Base-by-base conservation (phyloP, 2,797 vertebrate species). In the Diglossa cyanea region DNA sequence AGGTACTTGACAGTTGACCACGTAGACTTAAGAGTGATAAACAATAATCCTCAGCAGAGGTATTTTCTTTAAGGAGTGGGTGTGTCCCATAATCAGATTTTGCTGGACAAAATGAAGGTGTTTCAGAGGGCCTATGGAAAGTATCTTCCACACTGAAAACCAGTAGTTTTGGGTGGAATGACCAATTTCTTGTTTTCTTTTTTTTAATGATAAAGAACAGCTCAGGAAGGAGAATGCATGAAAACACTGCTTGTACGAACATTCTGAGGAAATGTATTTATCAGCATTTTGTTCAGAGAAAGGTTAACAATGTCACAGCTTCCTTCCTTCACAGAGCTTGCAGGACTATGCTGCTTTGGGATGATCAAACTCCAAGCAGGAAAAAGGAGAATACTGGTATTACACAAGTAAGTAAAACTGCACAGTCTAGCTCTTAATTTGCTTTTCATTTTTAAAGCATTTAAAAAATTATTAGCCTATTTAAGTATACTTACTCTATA, bases 401-500 rank as follows among this genome's bases (percentile, higher is more conserved):
- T 37, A 40, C 13, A 71, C 8, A 73, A 7, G 13, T 53, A 89
- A 79, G 39, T 77, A 85, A 61, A 85, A 45, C 26, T 40, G 18
- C 13, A 37, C 3, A 16, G 15, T 60, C 48, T 67, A 39, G 31
- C 6, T 86, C 61, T 58, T 51, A 37, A 60, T 60, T 58, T 73
- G 66, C 9, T 67, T 85, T 83, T 60, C 2, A 57, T 57, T 92
- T 92, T 82, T 40, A 74, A 80, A 66, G 3, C 7, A 44, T 9
- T 85, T 65, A 3, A 37, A 83, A 74, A 92, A 61, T 53, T 44
- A 75, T 15, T 58, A 85, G 17, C 15, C 45, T 44, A 44, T 53
- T 78, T 62, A 66, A 53, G 44, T 47, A 80, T 88, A 99, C 99
- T 99, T 98, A 99, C 99, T 99, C 99, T 70, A 99, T 98, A 90